Evolutionary conservation across 2,888 invertebrate species (phyloP).

Genomic region (Dyspetes luteomarginatus): DNA sequence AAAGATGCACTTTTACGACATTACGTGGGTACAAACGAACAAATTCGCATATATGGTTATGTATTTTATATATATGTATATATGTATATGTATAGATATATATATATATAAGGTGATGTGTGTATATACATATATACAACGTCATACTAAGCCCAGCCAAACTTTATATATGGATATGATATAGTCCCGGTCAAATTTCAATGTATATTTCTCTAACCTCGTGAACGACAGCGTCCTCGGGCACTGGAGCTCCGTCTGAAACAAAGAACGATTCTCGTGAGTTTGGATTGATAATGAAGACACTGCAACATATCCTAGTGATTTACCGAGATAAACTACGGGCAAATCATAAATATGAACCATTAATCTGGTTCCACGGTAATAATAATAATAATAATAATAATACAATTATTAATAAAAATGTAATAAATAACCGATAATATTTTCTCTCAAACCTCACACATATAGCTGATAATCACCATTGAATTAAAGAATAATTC

Average conservation of each 20-base stretch:
- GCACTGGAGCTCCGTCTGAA: constrained; percentile 78
- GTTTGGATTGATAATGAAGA: not conserved
- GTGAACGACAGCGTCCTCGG: constrained; percentile 72
- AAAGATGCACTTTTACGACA: constrained; percentile 32
- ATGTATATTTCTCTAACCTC: constrained; percentile 73
- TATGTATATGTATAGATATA: not conserved
- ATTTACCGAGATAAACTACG: not conserved
- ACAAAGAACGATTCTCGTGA: constrained; percentile 68
- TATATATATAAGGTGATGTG: not conserved
- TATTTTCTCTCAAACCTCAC: not conserved
- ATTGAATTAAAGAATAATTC: not conserved
- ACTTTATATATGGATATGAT: not conserved
- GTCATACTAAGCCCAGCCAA: not conserved
- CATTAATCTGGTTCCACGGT: no score
- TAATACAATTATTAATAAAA: no score
- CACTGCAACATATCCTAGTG: not conserved
- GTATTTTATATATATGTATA: not conserved
- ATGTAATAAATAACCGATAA: not conserved
- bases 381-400: not conserved
- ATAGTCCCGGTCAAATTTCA: not conserved
- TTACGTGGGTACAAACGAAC: not conserved
- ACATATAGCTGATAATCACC: no score
- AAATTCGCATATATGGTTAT: not conserved
- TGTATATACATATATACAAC: not conserved
- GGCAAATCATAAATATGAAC: not conserved